These are phyloP conservation scores for Myathropa florea DNA, from an alignment of 2,888 invertebrate genomes.

Conservation along the genomic window DNA sequence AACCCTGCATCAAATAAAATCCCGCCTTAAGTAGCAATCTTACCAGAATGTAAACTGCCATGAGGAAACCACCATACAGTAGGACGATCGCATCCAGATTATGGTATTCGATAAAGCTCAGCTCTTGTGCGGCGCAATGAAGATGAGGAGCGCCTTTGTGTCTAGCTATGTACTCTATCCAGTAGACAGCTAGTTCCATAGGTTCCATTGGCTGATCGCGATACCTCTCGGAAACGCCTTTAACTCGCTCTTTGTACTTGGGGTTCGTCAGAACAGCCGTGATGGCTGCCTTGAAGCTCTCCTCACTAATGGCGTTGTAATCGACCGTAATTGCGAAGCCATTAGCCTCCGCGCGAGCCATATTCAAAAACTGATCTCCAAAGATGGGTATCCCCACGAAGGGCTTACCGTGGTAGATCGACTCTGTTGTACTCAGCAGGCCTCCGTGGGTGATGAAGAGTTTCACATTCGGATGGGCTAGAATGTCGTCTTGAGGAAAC, in stretches of 20 bases:
- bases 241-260: conserved; percentile 70
- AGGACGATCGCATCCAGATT: conserved; percentile 75
- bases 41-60: conserved; percentile 6
- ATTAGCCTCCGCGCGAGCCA: conserved; percentile 78
- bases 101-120: conserved; percentile 74
- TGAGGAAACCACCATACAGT: conserved; percentile 61
- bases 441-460: conserved; percentile 82
- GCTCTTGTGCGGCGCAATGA: conserved; percentile 76
- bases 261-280: conserved; percentile 72
- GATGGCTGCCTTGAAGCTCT: conserved; percentile 72
- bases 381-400: conserved; percentile 82
- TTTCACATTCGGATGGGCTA: conserved; percentile 81
- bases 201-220: conserved; percentile 77
- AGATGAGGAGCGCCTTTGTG: conserved; percentile 77
- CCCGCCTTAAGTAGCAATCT: not conserved
- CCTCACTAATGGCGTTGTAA: conserved; percentile 76
- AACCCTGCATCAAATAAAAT: not conserved
- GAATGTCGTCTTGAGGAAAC: conserved; percentile 81
- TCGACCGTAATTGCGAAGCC: conserved; percentile 80
- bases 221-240: conserved; percentile 73
- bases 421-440: conserved; percentile 81
- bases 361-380: conserved; percentile 82
- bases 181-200: conserved; percentile 77
- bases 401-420: conserved; percentile 81
- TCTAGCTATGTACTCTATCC: conserved; percentile 77